phyloP scores from a whole-genome alignment of 2,888 invertebrate genomes.

The Aelia acuminata region DNA sequence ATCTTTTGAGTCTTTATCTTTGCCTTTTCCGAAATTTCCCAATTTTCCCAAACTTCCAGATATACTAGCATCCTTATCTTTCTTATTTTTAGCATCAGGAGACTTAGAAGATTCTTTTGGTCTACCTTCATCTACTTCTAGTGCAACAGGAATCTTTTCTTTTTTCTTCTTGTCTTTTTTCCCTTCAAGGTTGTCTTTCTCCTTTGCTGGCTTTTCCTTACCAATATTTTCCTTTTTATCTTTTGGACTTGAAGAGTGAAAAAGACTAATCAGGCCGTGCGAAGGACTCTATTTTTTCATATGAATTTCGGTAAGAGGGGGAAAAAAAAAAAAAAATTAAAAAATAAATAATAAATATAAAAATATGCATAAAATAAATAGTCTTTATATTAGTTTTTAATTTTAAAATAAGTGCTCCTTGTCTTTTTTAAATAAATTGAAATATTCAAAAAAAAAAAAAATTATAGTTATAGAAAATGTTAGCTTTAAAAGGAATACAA shows the following conservation, averaged over 20 bases:
- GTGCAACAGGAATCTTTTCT: slow-evolving; percentile 49
- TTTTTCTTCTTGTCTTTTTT: slow-evolving; percentile 64
- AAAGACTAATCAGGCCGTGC: slow-evolving; percentile 49
- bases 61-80: slow-evolving; percentile 59
- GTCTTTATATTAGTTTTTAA: neutral
- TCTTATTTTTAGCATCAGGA: slow-evolving; percentile 47
- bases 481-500: too few species aligned
- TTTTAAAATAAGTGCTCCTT: neutral
- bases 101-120: slow-evolving; percentile 29
- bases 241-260: slow-evolving; percentile 64
- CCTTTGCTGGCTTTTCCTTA: slow-evolving; percentile 61
- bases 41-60: slow-evolving; percentile 49
- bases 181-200: slow-evolving; percentile 67
- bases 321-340: slow-evolving; percentile 1
- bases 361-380: neutral
- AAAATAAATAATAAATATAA: slow-evolving; percentile 1
- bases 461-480: too few species aligned
- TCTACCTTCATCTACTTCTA: neutral
- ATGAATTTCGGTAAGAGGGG: neutral
- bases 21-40: slow-evolving; percentile 56
- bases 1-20: slow-evolving; percentile 60
- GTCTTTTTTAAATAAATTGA: neutral
- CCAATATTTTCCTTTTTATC: slow-evolving; percentile 70
- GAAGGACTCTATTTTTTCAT: slow-evolving; percentile 37
- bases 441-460: too few species aligned